These are phyloP conservation scores for Aurelia aurita complex sp. Pacific DNA, from an alignment of 30 jellyfish, hydroid and myxozoan species.

Conservation along the genomic window DNA sequence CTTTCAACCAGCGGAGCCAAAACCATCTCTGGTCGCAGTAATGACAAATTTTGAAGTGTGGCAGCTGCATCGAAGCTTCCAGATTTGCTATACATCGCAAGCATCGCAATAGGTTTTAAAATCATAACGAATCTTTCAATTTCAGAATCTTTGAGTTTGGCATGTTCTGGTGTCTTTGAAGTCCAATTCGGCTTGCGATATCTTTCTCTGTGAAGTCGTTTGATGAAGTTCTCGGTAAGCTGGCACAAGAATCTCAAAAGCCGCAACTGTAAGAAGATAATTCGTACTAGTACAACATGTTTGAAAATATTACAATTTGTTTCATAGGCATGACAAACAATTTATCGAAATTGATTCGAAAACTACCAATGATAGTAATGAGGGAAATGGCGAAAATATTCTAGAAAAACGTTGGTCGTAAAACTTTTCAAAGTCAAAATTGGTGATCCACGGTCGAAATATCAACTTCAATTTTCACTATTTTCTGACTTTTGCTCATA, in stretches of 20 bases:
- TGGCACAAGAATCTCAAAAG: conserved; percentile 46
- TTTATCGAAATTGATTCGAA: too few relatives aligned
- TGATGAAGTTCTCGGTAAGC: conserved; percentile 65
- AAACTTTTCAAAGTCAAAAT: too few relatives aligned
- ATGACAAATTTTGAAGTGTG: conserved; percentile 78
- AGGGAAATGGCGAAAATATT: too few relatives aligned
- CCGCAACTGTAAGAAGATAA: conserved; percentile 1
- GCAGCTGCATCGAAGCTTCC: conserved; percentile 76
- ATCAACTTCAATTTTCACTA: too few relatives aligned
- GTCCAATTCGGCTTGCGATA: conserved; percentile 71
- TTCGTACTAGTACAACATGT: too few relatives aligned
- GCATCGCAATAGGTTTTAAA: conserved; percentile 77
- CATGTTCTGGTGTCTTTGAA: conserved; percentile 59
- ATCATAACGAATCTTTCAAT: conserved; percentile 63
- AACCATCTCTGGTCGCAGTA: conserved; percentile 77
- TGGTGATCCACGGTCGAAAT: too few relatives aligned
- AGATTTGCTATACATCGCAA: conserved; percentile 80
- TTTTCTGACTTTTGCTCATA: too few relatives aligned
- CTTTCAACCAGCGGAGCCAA: conserved; percentile 82
- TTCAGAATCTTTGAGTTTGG: conserved; percentile 74
- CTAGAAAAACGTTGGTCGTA: too few relatives aligned
- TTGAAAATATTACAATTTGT: too few relatives aligned
- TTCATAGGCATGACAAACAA: too few relatives aligned
- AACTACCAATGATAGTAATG: too few relatives aligned
- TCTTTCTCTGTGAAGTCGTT: conserved; percentile 79